Evolutionary conservation across 2,113 vertebrate species (phyloP), one percentile per base, ranked within the genome.

Genomic region (Eretmochelys imbricata): DNA sequence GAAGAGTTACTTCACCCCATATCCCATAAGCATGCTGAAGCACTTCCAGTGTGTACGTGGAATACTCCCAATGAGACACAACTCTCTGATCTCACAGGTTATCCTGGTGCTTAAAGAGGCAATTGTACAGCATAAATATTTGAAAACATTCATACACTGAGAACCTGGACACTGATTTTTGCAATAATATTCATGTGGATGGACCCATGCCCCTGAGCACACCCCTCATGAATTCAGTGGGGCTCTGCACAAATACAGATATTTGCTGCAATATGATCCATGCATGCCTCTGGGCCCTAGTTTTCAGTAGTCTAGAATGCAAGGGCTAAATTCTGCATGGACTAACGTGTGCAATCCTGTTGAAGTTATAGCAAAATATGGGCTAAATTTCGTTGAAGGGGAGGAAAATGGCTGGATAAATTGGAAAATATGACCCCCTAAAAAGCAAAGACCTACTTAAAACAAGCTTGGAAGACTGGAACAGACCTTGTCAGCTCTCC

Each of bases 291-390:
- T 65, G 72, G 90, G 80, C 78, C 69, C 93, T 94, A 80, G 72
- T 94, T 96, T 97, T 93, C 82, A 95, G 87, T 62, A 83, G 31
- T 83, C 84, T 93, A 55, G 95, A 95, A 87, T 89, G 76, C 29
- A 35, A 85, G 85, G 89, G 91, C 93, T 82, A 55, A 93, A 94
- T 85, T 80, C 78, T 90, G 89, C 54, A 24, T 85, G 94, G 93
- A 90, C 83, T 96, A 91, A 82, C 89, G 84, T 48, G 42, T 78
- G 12, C 13, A 48, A 29, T 78, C 22, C 75, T 42, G 24, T 48
- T 84, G 62, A 95, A 93, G 19, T 3, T 0, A 38, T 62, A 86
- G 83, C 87, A 84, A 89, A 97, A 95, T 46, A 80, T 82, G 93
- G 91, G 93, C 82, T 81, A 84, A 91, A 93, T 80, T 88, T 3